phyloP scores from a whole-genome alignment of 2,113 vertebrate genomes.

The Dendropsophus ebraccatus region DNA sequence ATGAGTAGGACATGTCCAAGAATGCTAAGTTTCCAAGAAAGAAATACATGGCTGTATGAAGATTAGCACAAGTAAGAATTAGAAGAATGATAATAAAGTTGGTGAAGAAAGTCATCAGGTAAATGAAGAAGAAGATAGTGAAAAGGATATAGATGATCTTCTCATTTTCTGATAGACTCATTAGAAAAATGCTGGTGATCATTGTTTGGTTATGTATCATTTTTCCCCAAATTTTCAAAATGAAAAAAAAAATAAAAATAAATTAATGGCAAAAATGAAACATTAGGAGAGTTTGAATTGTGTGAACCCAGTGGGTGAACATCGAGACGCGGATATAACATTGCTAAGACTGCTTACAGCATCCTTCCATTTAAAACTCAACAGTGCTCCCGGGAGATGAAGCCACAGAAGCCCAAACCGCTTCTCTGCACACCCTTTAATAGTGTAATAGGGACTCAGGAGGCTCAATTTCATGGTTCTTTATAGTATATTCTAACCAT shows the following conservation, averaged over 20 bases:
- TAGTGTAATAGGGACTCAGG: neutral
- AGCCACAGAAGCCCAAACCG: conserved; percentile 1
- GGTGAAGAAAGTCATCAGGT: conserved; percentile 46
- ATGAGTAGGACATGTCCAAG: conserved; percentile 60
- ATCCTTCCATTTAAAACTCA: neutral
- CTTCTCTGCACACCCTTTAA: neutral
- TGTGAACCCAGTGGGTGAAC: neutral
- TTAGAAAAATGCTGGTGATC: neutral
- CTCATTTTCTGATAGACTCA: neutral
- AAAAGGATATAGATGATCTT: conserved; percentile 50
- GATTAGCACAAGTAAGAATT: conserved; percentile 42
- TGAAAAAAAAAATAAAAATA: too few species aligned
- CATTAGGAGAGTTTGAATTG: neutral
- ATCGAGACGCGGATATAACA: neutral
- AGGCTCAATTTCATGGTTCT: neutral
- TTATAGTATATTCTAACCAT: too few species aligned
- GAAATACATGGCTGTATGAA: conserved; percentile 65
- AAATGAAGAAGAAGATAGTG: conserved; percentile 54
- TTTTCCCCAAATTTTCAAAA: neutral
- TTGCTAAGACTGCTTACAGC: neutral
- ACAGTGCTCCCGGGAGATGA: neutral
- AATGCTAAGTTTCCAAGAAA: conserved; percentile 62
- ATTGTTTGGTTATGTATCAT: neutral
- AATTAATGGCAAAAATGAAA: neutral
- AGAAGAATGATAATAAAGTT: conserved; percentile 59